Conservation (phyloP, 2,888 invertebrate genomes). For the Dolomedes plantarius region DNA sequence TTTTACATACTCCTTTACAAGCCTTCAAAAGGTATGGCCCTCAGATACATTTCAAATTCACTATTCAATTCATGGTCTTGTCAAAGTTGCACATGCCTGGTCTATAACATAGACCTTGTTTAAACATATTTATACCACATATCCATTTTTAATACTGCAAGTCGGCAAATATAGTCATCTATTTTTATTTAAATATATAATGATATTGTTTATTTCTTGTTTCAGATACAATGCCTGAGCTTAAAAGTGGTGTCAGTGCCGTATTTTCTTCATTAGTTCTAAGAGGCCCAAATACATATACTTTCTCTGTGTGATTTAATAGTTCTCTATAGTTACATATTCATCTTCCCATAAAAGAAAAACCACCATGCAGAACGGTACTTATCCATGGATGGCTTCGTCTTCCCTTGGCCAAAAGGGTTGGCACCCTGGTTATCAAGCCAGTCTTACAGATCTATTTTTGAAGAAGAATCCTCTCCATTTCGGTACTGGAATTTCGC, state of each 20-base stretch:
- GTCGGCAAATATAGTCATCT: background rate
- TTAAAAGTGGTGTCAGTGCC: constrained; percentile 62
- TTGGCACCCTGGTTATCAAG: constrained; percentile 73
- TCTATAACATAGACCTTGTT: too few species aligned
- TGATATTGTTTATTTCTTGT: constrained; percentile 14
- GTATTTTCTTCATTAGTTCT: constrained; percentile 34
- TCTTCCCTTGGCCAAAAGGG: constrained; percentile 72
- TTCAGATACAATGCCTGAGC: constrained; percentile 65
- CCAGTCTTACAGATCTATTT: constrained; percentile 73
- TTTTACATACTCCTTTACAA: too few species aligned
- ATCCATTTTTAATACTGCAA: too few species aligned
- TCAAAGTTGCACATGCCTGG: too few species aligned
- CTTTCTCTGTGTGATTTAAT: constrained; percentile 14
- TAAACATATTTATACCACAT: too few species aligned
- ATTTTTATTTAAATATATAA: background rate
- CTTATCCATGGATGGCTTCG: constrained; percentile 73
- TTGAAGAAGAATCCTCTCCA: constrained; percentile 73
- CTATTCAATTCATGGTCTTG: too few species aligned
- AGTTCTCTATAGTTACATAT: constrained; percentile 7
- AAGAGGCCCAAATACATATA: constrained; percentile 27
- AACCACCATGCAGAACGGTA: constrained; percentile 73
- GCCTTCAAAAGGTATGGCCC: too few species aligned
- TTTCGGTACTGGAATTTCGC: constrained; percentile 73
- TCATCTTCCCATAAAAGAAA: background rate
- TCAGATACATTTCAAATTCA: too few species aligned